phyloP scores from a whole-genome alignment of 2,888 invertebrate genomes.

The Cantharis lateralis region DNA sequence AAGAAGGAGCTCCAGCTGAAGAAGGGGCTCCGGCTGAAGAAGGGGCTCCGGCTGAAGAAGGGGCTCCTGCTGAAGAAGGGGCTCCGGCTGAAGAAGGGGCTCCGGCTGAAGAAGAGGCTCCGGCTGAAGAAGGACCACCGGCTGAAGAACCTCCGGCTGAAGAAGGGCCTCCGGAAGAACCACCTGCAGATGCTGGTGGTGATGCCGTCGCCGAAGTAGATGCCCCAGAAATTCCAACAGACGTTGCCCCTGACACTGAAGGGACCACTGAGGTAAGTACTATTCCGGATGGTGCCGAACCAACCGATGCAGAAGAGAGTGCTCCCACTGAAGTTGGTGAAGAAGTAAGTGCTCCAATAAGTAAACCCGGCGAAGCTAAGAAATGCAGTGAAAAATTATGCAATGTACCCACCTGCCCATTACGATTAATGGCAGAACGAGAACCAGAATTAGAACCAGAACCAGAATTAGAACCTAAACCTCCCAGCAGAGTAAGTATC shows the following conservation, averaged over 20 bases:
- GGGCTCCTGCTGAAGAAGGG: background rate
- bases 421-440: background rate
- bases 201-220: background rate
- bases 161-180: background rate
- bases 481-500: background rate
- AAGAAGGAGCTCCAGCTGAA: background rate
- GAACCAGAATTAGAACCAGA: background rate
- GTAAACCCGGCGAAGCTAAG: background rate
- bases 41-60: background rate
- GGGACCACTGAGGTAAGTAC: background rate
- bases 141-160: background rate
- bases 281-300: background rate
- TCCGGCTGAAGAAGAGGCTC: background rate
- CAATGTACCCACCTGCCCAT: background rate
- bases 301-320: background rate
- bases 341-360: background rate
- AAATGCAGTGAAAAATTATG: background rate
- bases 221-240: background rate
- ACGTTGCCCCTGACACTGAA: background rate
- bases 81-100: background rate
- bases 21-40: background rate
- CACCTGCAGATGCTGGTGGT: background rate
- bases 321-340: too few species aligned
- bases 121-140: background rate
- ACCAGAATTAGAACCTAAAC: background rate